These are phyloP conservation scores for Rhagophthalmus giganteus DNA, from an alignment of 2,888 invertebrate species.

Conservation along the genomic window DNA sequence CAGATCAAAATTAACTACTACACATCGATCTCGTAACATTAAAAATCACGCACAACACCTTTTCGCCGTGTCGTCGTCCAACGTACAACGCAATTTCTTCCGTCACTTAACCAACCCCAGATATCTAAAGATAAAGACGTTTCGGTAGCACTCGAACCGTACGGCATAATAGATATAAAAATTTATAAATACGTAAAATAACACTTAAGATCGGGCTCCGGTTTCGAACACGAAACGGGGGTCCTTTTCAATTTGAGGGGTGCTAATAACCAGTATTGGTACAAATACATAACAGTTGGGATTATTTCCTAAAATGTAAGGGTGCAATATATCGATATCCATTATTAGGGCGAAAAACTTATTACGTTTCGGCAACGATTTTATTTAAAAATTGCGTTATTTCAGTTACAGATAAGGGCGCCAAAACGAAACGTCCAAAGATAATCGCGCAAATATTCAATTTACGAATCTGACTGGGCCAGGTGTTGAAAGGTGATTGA, in stretches of 20 bases:
- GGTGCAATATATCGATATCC: constrained; percentile 42
- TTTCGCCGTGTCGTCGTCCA: too few relatives aligned
- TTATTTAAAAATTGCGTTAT: not conserved
- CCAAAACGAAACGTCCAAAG: not conserved
- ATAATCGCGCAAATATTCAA: constrained; percentile 8
- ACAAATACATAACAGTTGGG: constrained; percentile 37
- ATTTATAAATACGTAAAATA: constrained; percentile 32
- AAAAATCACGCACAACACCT: too few relatives aligned
- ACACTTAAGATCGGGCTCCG: constrained; percentile 24
- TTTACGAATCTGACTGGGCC: constrained; percentile 31
- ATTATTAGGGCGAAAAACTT: constrained; percentile 2
- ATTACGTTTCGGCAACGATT: not conserved
- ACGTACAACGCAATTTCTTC: too few relatives aligned
- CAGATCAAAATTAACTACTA: too few relatives aligned
- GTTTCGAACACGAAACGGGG: constrained; percentile 23
- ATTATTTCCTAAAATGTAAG: constrained; percentile 48
- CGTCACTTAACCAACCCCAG: not conserved
- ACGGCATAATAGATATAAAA: constrained; percentile 19
- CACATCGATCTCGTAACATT: too few relatives aligned
- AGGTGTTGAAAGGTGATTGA: constrained; percentile 40
- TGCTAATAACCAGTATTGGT: constrained; percentile 44
- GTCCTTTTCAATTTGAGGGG: constrained; percentile 35
- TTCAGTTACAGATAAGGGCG: too few relatives aligned
- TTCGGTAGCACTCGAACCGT: not conserved
- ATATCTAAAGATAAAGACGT: not conserved